Percentiles rank a stretch among this genome's conserved stretches.
Conservation (phyloP, 1,140 invertebrate genomes). For the Coelopa frigida region DNA sequence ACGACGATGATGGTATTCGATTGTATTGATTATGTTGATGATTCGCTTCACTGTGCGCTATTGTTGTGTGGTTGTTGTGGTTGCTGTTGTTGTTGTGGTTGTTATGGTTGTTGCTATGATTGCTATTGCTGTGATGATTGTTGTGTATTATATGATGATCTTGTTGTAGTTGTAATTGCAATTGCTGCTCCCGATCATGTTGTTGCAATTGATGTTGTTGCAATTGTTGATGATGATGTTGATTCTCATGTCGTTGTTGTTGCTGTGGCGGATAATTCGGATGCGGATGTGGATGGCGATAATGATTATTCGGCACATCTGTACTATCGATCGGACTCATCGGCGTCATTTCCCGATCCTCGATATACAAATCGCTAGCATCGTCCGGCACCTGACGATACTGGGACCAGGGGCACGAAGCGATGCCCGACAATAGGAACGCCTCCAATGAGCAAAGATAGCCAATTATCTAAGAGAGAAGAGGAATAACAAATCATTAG, state of each 20-base stretch:
- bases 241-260: constrained; percentile 18
- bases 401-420: constrained; percentile 44
- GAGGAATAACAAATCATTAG: background rate
- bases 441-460: constrained; percentile 48
- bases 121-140: no score
- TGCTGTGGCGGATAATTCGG: constrained; percentile 1
- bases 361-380: constrained; percentile 46
- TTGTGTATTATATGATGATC: no score
- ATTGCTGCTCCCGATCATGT: no score
- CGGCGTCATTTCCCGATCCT: constrained; percentile 46
- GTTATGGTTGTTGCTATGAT: constrained; percentile 27
- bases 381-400: constrained; percentile 48
- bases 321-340: constrained; percentile 43
- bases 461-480: constrained; percentile 42
- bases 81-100: constrained; percentile 37
- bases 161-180: constrained; percentile 30
- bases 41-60: constrained; percentile 34
- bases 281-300: constrained; percentile 23
- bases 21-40: constrained; percentile 32
- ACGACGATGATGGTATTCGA: constrained; percentile 35
- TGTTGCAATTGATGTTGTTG: no score
- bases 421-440: constrained; percentile 44
- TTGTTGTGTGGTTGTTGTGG: constrained; percentile 38
- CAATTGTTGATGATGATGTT: constrained; percentile 35
- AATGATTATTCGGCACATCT: constrained; percentile 23